phyloP scores from a whole-genome alignment of 2,888 invertebrate species.

The Scaptomyza flava region DNA sequence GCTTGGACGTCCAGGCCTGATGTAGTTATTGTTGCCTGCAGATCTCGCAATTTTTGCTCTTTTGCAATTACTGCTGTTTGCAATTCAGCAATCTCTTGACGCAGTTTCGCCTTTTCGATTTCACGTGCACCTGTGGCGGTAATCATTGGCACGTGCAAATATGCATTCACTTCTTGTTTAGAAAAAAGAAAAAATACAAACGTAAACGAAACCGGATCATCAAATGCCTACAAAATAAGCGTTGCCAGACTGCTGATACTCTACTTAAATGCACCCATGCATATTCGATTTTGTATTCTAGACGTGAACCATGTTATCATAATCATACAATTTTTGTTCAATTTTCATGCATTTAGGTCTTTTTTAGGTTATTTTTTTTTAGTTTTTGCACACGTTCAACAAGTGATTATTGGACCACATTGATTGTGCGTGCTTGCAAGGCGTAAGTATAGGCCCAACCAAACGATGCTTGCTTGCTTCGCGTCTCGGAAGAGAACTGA shows the following conservation, averaged over 20 bases:
- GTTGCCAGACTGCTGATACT: constrained; percentile 22
- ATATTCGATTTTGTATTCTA: too few species aligned
- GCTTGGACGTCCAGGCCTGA: background rate
- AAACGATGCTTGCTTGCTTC: too few species aligned
- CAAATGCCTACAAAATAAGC: constrained; percentile 1
- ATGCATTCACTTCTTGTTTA: constrained; percentile 9
- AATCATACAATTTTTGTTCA: too few species aligned
- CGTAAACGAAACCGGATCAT: constrained; percentile 1
- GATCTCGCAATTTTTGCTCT: constrained; percentile 48
- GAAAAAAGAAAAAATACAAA: background rate
- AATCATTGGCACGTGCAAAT: constrained; percentile 39
- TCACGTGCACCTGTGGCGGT: constrained; percentile 23
- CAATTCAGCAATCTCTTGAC: constrained; percentile 51
- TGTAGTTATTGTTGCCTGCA: constrained; percentile 30
- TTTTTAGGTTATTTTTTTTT: too few species aligned
- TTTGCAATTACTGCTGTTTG: constrained; percentile 46
- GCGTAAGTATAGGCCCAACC: too few species aligned
- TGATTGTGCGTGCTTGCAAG: too few species aligned
- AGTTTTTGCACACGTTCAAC: too few species aligned
- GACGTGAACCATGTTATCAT: too few species aligned
- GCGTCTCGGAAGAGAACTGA: too few species aligned
- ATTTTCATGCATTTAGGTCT: too few species aligned
- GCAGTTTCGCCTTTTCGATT: constrained; percentile 36
- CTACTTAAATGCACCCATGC: too few species aligned
- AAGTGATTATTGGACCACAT: too few species aligned